phyloP scores from a whole-genome alignment of 2,888 invertebrate species.

The Polyommatus iphigenia region DNA sequence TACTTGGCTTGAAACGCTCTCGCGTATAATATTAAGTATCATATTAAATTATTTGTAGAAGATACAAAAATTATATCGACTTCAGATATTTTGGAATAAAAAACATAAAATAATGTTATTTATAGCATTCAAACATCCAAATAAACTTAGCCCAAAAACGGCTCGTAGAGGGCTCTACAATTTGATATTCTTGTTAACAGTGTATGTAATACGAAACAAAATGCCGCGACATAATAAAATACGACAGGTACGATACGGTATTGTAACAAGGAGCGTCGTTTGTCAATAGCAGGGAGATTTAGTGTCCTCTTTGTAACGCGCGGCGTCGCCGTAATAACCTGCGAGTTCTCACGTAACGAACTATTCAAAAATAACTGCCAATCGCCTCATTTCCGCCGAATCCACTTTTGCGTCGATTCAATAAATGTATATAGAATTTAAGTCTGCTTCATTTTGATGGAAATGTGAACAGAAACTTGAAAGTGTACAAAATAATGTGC shows the following conservation, averaged over 20 bases:
- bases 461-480: too few species aligned
- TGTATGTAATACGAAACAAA: slow-evolving; percentile 20
- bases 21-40: too few species aligned
- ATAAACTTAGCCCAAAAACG: neutral
- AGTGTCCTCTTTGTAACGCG: slow-evolving; percentile 59
- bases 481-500: too few species aligned
- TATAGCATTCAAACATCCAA: neutral
- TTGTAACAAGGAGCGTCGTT: slow-evolving; percentile 64
- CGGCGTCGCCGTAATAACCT: slow-evolving; percentile 33
- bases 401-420: neutral
- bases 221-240: slow-evolving; percentile 51
- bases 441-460: too few species aligned
- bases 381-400: neutral
- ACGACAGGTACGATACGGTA: slow-evolving; percentile 58
- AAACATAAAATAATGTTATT: too few species aligned
- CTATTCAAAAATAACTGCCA: slow-evolving; percentile 28
- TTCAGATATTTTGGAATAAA: too few species aligned
- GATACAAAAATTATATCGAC: too few species aligned
- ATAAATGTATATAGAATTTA: too few species aligned
- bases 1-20: too few species aligned
- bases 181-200: slow-evolving; percentile 21
- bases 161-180: neutral
- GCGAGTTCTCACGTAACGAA: slow-evolving; percentile 29
- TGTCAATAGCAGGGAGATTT: slow-evolving; percentile 66
- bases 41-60: too few species aligned